phyloP scores from a whole-genome alignment of 2,888 invertebrate genomes.

The Rapana venosa region DNA sequence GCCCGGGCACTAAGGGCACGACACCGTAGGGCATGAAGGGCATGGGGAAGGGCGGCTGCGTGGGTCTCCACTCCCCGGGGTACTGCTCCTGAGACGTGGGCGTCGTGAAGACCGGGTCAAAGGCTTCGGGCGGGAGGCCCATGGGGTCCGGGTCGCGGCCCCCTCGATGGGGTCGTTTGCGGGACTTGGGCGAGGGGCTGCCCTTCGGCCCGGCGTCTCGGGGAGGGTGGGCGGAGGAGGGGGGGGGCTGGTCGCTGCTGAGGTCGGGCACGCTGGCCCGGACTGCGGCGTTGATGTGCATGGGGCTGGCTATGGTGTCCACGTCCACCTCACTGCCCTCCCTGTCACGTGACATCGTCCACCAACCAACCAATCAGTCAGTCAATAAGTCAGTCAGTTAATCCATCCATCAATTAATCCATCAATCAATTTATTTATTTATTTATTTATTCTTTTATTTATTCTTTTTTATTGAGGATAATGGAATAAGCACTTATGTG shows the following conservation, averaged over 20 bases:
- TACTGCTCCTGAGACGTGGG: slow-evolving; percentile 51
- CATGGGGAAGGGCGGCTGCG: slow-evolving; percentile 34
- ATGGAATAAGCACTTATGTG: too few relatives aligned
- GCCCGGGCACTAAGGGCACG: slow-evolving; percentile 54
- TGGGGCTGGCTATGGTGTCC: slow-evolving; percentile 49
- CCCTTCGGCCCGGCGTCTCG: slow-evolving; percentile 50
- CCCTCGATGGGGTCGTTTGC: slow-evolving; percentile 53
- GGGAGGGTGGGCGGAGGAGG: slow-evolving; percentile 36
- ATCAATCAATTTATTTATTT: too few relatives aligned
- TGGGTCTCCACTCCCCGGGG: slow-evolving; percentile 50
- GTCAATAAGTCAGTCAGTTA: too few relatives aligned
- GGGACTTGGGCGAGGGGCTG: slow-evolving; percentile 44
- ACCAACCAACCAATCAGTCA: too few relatives aligned
- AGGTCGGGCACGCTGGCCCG: slow-evolving; percentile 47
- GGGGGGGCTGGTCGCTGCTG: slow-evolving; percentile 24
- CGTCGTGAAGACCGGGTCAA: slow-evolving; percentile 67
- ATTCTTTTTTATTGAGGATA: too few relatives aligned
- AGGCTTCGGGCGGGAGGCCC: slow-evolving; percentile 65
- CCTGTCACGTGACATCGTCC: background rate
- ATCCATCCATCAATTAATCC: too few relatives aligned
- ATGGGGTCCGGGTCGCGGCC: slow-evolving; percentile 56
- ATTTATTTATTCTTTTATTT: too few relatives aligned
- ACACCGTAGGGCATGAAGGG: slow-evolving; percentile 56
- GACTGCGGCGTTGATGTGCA: slow-evolving; percentile 51
- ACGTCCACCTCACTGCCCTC: slow-evolving; percentile 48